phyloP scores from a whole-genome alignment of 1,140 invertebrate species.

The Drosophila dunni region DNA sequence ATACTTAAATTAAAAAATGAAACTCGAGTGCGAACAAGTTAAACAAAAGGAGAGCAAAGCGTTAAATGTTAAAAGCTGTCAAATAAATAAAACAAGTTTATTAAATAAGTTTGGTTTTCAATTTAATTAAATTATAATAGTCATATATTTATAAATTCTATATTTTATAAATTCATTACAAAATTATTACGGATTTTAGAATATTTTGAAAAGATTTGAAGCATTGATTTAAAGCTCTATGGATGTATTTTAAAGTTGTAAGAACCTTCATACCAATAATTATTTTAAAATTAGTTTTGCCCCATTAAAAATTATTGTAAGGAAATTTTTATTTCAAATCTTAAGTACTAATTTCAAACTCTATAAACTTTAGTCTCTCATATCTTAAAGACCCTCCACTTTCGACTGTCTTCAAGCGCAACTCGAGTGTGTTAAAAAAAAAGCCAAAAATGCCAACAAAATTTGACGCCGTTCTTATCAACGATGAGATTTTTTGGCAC shows the following conservation, averaged over 20 bases:
- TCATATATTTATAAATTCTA: too few species aligned
- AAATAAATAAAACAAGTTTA: background rate
- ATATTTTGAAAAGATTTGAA: too few species aligned
- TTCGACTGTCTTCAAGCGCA: slow-evolving; percentile 6
- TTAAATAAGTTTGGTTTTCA: too few species aligned
- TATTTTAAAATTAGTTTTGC: too few species aligned
- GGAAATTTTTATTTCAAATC: too few species aligned
- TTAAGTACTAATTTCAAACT: background rate
- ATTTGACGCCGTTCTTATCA: slow-evolving; percentile 68
- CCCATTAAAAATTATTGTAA: too few species aligned
- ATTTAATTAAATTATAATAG: too few species aligned
- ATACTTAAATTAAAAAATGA: background rate
- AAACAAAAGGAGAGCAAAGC: background rate
- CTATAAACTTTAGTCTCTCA: slow-evolving; percentile 1
- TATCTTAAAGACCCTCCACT: slow-evolving; percentile 2
- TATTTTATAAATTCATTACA: too few species aligned
- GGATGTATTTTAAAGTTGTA: too few species aligned
- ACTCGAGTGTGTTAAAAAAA: slow-evolving; percentile 6
- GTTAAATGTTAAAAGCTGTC: background rate
- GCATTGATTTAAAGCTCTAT: too few species aligned
- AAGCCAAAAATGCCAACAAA: slow-evolving; percentile 13
- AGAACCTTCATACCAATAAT: too few species aligned
- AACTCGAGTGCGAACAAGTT: background rate
- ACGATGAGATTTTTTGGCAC: slow-evolving; percentile 74
- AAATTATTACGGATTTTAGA: too few species aligned